Base-by-base conservation (phyloP, 2,888 invertebrate species). In the Nysson spinosus region DNA sequence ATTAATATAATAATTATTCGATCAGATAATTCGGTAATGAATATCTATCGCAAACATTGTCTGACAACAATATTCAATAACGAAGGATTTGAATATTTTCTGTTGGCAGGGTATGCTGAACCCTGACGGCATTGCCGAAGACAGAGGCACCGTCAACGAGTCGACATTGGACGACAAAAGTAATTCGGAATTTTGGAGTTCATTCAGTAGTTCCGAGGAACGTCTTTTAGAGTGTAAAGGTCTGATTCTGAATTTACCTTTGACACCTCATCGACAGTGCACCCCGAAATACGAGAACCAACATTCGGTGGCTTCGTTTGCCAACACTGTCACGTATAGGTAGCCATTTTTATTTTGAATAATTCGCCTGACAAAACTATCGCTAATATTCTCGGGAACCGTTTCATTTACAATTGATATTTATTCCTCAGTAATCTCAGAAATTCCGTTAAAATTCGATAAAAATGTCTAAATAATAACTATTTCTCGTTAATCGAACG, bases 141-240 rank as follows among this genome's bases (percentile, higher is more conserved):
- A 91, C 75, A 90, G 91, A 78, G 90, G 90, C 0, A 88, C 88
- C 1, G 87, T 93, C 7, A 92, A 92, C 85, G 92, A 93, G 79
- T 91, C 92, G 0, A 91, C 90, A 0, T 81, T 90, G 4, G 90
- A 92, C 74, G 94, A 94, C 80, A 91, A 91, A 87, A 93, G 93
- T 72, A 92, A 93, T 87, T 93, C 93, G 0, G 94, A 94, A 84
- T 93, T 92, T 87, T 94, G 93, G 92, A 94, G 94, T 0, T 94
- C 94, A 0, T 94, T 94, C 88, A 94, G 94, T 12, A 93, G 93
- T 83, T 93, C 93, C 37, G 94, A 94, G 80, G 94, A 94, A 81
- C 92, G 93, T 0, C 87, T 94, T 3, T 83, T 93, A 9, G 92
- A 93, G 76, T 94, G 94, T 74, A 92, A 91, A 22, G 94, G 94